A percentile compares a stretch with the other conserved stretches of the same genome.
Conservation (phyloP, 2,113 vertebrate species). For the Salvator merianae region DNA sequence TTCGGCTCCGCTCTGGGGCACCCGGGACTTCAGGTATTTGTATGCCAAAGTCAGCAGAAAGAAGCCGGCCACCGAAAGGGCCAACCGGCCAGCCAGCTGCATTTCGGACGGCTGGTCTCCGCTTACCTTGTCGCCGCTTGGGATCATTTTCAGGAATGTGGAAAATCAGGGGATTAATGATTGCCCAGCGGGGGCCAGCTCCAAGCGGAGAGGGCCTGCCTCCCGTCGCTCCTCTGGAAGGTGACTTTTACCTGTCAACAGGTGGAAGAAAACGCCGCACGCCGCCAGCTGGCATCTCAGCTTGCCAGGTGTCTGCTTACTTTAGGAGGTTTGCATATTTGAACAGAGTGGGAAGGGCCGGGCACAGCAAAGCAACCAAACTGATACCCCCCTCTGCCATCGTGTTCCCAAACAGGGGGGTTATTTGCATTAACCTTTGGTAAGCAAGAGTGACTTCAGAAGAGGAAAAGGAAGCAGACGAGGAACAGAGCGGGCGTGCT, state of each 20-base stretch:
- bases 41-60: slow-evolving; percentile 83
- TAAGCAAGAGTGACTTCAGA: too few species aligned
- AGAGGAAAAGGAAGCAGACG: too few species aligned
- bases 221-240: slow-evolving; percentile 43
- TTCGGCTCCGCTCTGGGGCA: accelerated
- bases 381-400: background rate
- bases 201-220: background rate
- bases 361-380: slow-evolving; percentile 18
- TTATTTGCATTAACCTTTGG: too few species aligned
- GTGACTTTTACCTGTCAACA: slow-evolving; percentile 61
- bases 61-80: slow-evolving; percentile 77
- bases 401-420: background rate
- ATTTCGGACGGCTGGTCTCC: slow-evolving; percentile 80
- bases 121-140: slow-evolving; percentile 50
- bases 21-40: slow-evolving; percentile 82
- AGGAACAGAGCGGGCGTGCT: too few species aligned
- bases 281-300: background rate
- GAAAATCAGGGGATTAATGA: slow-evolving; percentile 74
- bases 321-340: slow-evolving; percentile 4
- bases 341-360: slow-evolving; percentile 67
- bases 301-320: slow-evolving; percentile 7
- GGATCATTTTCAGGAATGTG: slow-evolving; percentile 66
- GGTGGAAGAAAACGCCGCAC: background rate
- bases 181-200: slow-evolving; percentile 59
- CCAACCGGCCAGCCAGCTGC: slow-evolving; percentile 84